A percentile compares a stretch with the other conserved stretches of the same genome.
phyloP scores from a whole-genome alignment of 2,797 vertebrate species.

The Protosalanx chinensis region DNA sequence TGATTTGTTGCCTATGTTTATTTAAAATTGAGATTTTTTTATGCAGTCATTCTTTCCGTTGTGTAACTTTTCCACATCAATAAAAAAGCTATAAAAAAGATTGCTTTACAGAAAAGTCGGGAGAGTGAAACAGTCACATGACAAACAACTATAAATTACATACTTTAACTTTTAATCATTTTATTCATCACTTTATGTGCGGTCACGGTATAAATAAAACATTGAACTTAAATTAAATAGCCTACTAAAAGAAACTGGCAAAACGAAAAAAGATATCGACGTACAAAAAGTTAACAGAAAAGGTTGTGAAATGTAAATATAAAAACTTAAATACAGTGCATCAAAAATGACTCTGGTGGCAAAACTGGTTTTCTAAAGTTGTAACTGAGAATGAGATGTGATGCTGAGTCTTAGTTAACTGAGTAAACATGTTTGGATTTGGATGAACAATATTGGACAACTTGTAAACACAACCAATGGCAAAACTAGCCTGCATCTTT shows the following conservation, averaged over 20 bases:
- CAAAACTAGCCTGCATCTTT: conserved; percentile 16
- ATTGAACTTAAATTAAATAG: conserved; percentile 77
- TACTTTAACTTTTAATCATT: conserved; percentile 65
- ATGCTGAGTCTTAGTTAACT: conserved; percentile 22
- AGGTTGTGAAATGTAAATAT: conserved; percentile 44
- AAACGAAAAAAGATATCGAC: conserved; percentile 47
- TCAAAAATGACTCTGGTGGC: conserved; percentile 60
- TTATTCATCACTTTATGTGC: conserved; percentile 73
- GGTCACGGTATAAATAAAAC: conserved; percentile 79
- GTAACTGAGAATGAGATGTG: conserved; percentile 28
- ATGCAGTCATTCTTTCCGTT: conserved; percentile 35
- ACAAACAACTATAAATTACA: conserved; percentile 74
- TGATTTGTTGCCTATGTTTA: conserved; percentile 5
- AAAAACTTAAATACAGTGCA: conserved; percentile 72
- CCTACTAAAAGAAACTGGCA: conserved; percentile 54
- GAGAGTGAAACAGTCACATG: conserved; percentile 53
- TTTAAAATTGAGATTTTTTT: conserved; percentile 21
- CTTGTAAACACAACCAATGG: conserved; percentile 51
- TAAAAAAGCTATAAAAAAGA: conserved; percentile 31
- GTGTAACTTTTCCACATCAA: conserved; percentile 25
- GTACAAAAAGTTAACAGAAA: conserved; percentile 47
- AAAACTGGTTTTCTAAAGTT: conserved; percentile 42
- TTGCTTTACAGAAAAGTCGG: conserved; percentile 49
- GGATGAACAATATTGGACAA: conserved; percentile 33
- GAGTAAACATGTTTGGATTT: conserved; percentile 17